phyloP scores from a whole-genome alignment of 1,140 invertebrate genomes.

The Tenebrio molitor region DNA sequence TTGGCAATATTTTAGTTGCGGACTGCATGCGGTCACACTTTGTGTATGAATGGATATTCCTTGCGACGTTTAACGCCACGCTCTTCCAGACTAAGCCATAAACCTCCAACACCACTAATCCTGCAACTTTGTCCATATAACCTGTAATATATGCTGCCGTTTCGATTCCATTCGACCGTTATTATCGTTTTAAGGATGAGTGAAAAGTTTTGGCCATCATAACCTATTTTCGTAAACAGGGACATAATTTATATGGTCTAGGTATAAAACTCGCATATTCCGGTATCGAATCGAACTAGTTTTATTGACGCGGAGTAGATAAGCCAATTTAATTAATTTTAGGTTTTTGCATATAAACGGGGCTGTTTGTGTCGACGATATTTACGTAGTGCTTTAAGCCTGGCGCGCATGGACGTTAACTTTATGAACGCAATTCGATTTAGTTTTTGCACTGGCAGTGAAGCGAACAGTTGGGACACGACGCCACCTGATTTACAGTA shows the following conservation, averaged over 20 bases:
- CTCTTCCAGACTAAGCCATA: constrained; percentile 60
- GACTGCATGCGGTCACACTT: constrained; percentile 56
- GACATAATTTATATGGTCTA: constrained; percentile 27
- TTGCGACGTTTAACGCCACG: constrained; percentile 60
- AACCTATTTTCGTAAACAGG: constrained; percentile 38
- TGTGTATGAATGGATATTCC: constrained; percentile 61
- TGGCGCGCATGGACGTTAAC: no score
- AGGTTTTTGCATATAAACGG: constrained; percentile 15
- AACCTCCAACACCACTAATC: constrained; percentile 52
- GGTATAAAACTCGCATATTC: constrained; percentile 33
- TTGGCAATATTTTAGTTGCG: constrained; percentile 59
- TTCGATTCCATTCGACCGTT: constrained; percentile 34
- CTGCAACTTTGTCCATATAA: constrained; percentile 51
- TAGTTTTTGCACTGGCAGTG: no score
- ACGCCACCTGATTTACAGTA: no score
- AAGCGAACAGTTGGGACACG: no score
- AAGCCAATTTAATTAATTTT: constrained; percentile 9
- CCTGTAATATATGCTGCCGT: constrained; percentile 36
- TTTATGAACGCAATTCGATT: no score
- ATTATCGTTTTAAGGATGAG: constrained; percentile 28
- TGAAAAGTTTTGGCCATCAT: constrained; percentile 21
- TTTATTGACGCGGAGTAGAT: constrained; percentile 9
- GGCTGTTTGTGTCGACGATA: neutral
- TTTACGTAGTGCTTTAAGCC: no score
- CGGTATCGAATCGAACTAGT: neutral